A percentile compares a stretch with the other conserved stretches of the same genome.
Conservation (phyloP, 2,797 vertebrate species). For the Amblyraja radiata region DNA sequence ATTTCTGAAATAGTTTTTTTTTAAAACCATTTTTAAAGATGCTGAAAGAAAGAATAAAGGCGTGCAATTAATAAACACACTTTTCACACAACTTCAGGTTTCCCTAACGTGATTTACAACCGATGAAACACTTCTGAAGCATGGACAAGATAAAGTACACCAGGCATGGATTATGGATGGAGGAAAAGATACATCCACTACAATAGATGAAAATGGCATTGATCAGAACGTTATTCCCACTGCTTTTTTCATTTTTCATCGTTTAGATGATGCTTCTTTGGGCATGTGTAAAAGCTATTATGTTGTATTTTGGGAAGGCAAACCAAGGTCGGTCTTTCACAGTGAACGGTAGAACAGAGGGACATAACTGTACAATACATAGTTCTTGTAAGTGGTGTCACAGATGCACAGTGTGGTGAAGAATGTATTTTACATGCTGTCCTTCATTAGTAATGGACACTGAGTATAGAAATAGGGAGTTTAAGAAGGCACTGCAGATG, state of each 20-base stretch:
- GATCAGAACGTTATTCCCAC: neutral
- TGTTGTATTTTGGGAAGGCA: too few species aligned
- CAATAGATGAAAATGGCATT: neutral
- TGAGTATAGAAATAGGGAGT: neutral
- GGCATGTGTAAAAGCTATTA: neutral
- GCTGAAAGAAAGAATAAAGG: neutral
- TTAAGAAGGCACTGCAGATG: too few species aligned
- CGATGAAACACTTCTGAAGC: neutral
- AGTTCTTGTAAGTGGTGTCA: too few species aligned
- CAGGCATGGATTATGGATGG: neutral
- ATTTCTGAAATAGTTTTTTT: conserved; percentile 10
- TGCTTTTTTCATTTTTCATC: neutral
- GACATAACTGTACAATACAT: neutral
- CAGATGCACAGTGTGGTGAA: too few species aligned
- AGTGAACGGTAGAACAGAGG: neutral
- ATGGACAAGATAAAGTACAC: neutral
- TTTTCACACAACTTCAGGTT: neutral
- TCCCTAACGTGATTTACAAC: neutral
- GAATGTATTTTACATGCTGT: too few species aligned
- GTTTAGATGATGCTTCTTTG: neutral
- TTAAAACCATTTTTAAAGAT: neutral
- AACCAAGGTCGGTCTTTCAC: too few species aligned
- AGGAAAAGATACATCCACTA: neutral
- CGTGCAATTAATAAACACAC: neutral
- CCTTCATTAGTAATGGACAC: neutral